phyloP scores from a whole-genome alignment of 2,797 vertebrate species.

The Urophycis tenuis region DNA sequence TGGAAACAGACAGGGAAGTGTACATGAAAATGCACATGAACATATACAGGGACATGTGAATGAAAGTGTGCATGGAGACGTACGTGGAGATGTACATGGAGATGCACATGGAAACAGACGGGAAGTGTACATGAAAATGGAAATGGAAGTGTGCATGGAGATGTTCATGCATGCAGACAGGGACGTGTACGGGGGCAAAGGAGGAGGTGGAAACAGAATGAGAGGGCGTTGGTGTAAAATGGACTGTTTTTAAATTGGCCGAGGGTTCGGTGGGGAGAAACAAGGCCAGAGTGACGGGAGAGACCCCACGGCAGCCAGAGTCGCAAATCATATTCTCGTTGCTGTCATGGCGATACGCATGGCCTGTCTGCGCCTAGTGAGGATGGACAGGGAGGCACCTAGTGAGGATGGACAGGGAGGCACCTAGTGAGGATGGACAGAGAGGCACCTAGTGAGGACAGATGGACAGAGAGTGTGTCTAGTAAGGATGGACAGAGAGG shows the following conservation, averaged over 20 bases:
- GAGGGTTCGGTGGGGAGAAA: constrained; percentile 44
- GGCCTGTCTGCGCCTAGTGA: constrained; percentile 53
- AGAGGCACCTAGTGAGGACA: too few species aligned
- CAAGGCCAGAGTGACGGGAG: constrained; percentile 41
- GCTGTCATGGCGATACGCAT: constrained; percentile 56
- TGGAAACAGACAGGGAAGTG: not conserved
- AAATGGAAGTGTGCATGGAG: not conserved
- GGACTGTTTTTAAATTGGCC: constrained; percentile 58
- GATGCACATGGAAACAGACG: not conserved
- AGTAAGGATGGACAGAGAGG: too few species aligned
- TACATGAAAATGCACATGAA: not conserved
- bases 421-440: constrained; percentile 57
- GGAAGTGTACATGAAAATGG: not conserved
- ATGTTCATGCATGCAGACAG: too few species aligned
- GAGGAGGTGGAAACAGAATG: constrained; percentile 44
- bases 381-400: constrained; percentile 61
- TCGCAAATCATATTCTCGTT: constrained; percentile 65
- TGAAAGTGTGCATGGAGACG: not conserved
- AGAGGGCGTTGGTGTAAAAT: constrained; percentile 32
- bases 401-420: constrained; percentile 35
- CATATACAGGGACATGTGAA: constrained; percentile 20
- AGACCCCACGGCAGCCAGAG: constrained; percentile 61
- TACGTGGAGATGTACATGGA: constrained; percentile 20
- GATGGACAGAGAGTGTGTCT: constrained; percentile 68
- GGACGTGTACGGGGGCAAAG: constrained; percentile 22